Percentiles rank a stretch among this genome's conserved stretches.
phyloP scores from a whole-genome alignment of 2,888 invertebrate genomes.

The Itoplectis maculator region DNA sequence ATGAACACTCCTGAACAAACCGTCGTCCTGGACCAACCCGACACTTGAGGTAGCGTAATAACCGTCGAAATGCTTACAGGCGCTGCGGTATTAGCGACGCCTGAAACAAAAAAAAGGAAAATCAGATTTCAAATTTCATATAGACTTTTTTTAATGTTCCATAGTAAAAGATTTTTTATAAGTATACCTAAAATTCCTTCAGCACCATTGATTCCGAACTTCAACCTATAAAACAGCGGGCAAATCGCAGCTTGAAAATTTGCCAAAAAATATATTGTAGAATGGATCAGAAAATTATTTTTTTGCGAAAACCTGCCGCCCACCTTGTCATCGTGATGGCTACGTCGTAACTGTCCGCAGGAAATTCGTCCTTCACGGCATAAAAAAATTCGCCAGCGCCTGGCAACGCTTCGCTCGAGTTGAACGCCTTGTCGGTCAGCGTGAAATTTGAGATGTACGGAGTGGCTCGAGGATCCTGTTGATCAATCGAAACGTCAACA shows the following conservation, averaged over 20 bases:
- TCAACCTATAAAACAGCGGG: not conserved
- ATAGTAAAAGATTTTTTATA: too few relatives aligned
- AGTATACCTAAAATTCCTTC: not conserved
- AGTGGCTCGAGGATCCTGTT: slow-evolving; percentile 9
- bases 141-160: too few relatives aligned
- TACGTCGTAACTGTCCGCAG: slow-evolving; percentile 50
- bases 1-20: slow-evolving; percentile 28
- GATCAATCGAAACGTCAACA: not conserved
- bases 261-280: not conserved
- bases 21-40: slow-evolving; percentile 25
- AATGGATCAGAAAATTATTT: not conserved
- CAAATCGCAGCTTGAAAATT: not conserved
- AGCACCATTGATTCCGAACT: not conserved
- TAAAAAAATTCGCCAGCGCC: slow-evolving; percentile 11
- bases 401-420: not conserved
- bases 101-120: not conserved
- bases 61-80: not conserved
- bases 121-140: too few relatives aligned
- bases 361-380: slow-evolving; percentile 17
- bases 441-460: slow-evolving; percentile 13
- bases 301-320: slow-evolving; percentile 8
- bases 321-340: slow-evolving; percentile 49
- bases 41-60: too few relatives aligned
- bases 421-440: not conserved
- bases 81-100: too few relatives aligned